Base-by-base conservation (phyloP, 2,888 invertebrate genomes). In the Morinoia aosen region DNA sequence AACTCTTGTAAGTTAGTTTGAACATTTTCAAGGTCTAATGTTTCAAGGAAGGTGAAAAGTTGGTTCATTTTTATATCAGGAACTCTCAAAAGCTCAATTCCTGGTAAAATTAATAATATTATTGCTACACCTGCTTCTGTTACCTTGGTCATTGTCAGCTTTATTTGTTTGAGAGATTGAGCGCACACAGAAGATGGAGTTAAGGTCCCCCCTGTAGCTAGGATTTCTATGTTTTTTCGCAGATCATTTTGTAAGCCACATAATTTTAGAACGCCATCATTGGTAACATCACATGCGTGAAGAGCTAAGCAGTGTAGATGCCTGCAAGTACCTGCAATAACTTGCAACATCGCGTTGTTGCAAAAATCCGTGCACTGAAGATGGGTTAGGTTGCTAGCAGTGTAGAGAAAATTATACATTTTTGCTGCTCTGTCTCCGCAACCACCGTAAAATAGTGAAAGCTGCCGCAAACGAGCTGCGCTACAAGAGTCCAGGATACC, bases 121-220 rank as follows among this genome's bases (percentile, higher is more conserved):
- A 96, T 96, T 56, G 96, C 96, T 25, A 96, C 96, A 4, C 96
- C 96, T 0, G 96, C 96, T 95, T 96, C 96, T 56, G 96, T 96
- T 40, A 96, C 96, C 91, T 96, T 96, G 61, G 96, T 96, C 96
- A 96, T 96, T 88, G 95, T 95, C 88, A 96, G 91, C 91, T 96
- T 96, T 16, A 96, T 96, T 88, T 96, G 96, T 90, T 96, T 96
- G 33, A 96, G 95, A 39, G 96, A 95, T 8, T 64, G 93, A 33
- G 96, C 95, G 61, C 96, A 96, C 88, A 93, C 94, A 14, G 96
- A 96, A 3, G 64, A 91, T n/a, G 96, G 96, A 39, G 88, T 95
- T 39, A 96, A 76, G 33, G 39, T 61, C 48, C 93, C 96, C 4
- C 96, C 96, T 56, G 91, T 91, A 64, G 96, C 95, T 56, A 96